Evolutionary conservation across 2,888 invertebrate genomes (phyloP).

Genomic region (Idaea dimidiata): DNA sequence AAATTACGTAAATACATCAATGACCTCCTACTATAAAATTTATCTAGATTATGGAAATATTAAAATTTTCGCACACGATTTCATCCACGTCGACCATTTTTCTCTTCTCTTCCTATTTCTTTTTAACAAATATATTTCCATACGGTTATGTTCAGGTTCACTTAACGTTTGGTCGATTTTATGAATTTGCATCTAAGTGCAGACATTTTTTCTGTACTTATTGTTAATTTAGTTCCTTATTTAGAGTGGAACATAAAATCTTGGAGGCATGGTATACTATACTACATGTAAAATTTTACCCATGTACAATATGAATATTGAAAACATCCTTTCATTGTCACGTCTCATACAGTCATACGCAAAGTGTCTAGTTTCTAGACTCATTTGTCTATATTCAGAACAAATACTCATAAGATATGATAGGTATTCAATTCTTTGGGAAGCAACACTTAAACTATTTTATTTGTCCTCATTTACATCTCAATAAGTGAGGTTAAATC

Average conservation of each 20-base stretch:
- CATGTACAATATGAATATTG: no score
- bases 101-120: neutral
- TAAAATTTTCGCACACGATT: neutral
- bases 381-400: neutral
- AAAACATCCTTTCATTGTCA: neutral
- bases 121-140: neutral
- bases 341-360: neutral
- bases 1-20: conserved; percentile 2
- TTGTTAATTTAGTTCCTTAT: no score
- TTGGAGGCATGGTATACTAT: no score
- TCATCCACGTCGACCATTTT: neutral
- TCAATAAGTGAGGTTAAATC: neutral
- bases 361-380: neutral
- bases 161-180: neutral
- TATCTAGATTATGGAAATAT: neutral
- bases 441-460: neutral
- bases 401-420: neutral
- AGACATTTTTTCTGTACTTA: no score
- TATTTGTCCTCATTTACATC: neutral
- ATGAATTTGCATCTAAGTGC: no score
- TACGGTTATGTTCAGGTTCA: neutral
- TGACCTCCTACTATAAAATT: neutral
- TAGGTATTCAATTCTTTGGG: neutral
- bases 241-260: no score
- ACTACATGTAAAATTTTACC: no score